phyloP scores from a whole-genome alignment of 1,140 invertebrate species.

The Drosophila nannoptera region DNA sequence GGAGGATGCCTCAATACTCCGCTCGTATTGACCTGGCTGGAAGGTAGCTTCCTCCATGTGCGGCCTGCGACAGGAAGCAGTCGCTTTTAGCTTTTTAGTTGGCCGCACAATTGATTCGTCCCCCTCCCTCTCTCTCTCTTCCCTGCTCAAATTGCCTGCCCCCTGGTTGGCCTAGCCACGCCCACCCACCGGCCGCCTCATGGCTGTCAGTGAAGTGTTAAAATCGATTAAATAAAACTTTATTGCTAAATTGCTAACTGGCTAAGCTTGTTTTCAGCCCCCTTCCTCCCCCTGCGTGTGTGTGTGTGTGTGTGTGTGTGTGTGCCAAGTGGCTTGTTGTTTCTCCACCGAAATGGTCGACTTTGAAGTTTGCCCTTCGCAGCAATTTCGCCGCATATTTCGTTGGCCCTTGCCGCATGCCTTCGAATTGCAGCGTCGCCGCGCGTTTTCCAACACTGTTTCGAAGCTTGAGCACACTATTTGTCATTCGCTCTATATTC shows the following conservation, averaged over 20 bases:
- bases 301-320: no score
- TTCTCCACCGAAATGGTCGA: slow-evolving; percentile 28
- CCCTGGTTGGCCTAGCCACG: neutral
- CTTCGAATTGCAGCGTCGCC: neutral
- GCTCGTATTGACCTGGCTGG: neutral
- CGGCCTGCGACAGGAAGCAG: slow-evolving; percentile 32
- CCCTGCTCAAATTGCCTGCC: slow-evolving; percentile 11
- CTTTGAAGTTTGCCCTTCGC: slow-evolving; percentile 18
- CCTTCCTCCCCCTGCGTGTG: neutral
- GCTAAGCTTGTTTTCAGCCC: slow-evolving; percentile 32
- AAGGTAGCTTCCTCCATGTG: neutral
- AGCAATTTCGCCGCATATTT: slow-evolving; percentile 6
- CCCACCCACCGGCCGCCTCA: neutral
- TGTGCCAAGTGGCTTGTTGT: slow-evolving; percentile 27
- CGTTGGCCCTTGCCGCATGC: slow-evolving; percentile 2
- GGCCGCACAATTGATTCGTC: slow-evolving; percentile 55
- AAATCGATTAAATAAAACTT: slow-evolving; percentile 77
- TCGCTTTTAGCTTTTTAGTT: slow-evolving; percentile 52
- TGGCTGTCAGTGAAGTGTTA: slow-evolving; percentile 69
- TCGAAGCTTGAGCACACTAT: no score
- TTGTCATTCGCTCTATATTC: neutral
- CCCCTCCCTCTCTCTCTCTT: slow-evolving; percentile 8
- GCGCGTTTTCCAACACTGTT: slow-evolving; percentile 8
- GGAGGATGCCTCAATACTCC: neutral
- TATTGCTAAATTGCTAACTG: slow-evolving; percentile 77